Evolutionary conservation across 2,113 vertebrate genomes (phyloP).

Genomic region (Neodon shergylaensis): DNA sequence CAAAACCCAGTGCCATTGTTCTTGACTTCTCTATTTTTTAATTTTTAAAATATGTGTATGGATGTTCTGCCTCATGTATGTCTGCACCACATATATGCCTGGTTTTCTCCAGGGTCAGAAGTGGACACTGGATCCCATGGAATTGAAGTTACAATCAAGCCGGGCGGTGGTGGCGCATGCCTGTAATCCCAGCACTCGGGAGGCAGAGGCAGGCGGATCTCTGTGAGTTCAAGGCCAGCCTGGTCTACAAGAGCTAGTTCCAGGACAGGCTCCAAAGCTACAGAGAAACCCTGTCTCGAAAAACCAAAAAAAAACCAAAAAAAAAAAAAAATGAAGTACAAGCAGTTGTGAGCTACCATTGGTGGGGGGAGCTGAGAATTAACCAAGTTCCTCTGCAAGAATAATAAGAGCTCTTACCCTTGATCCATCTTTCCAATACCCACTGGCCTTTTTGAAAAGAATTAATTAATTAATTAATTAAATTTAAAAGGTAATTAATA

Average conservation of each 20-base stretch:
- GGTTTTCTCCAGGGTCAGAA: not conserved
- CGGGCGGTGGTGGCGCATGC: too few relatives aligned
- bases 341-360: not conserved
- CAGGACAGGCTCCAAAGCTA: too few relatives aligned
- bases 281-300: too few relatives aligned
- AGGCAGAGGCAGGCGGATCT: too few relatives aligned
- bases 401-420: not conserved
- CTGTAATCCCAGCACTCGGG: too few relatives aligned
- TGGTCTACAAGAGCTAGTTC: too few relatives aligned
- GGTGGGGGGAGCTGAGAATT: not conserved
- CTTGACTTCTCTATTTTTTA: not conserved
- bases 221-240: too few relatives aligned
- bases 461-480: not conserved
- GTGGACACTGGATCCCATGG: not conserved
- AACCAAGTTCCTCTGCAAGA: not conserved
- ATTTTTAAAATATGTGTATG: not conserved
- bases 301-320: not conserved
- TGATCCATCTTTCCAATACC: not conserved
- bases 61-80: not conserved
- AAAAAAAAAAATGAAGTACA: too few relatives aligned
- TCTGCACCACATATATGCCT: not conserved
- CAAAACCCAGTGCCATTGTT: too few relatives aligned
- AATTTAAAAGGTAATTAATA: not conserved
- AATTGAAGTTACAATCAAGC: not conserved
- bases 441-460: constrained; percentile 41